Conservation (phyloP, 1,140 invertebrate genomes). For the Philotrypesis tridentata region DNA sequence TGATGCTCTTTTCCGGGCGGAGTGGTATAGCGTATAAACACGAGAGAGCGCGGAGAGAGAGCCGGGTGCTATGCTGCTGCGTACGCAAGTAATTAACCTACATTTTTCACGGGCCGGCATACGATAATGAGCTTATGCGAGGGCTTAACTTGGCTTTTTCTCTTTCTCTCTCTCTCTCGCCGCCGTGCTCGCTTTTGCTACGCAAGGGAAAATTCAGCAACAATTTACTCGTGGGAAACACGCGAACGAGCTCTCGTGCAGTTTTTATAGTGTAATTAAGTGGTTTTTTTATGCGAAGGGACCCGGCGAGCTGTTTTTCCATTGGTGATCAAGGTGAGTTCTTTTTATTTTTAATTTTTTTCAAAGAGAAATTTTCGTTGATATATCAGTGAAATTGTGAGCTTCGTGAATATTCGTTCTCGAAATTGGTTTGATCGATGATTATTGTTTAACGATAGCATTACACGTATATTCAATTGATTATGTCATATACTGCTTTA, state of each 20-base stretch:
- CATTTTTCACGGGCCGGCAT: not conserved
- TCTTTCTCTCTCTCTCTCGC: not conserved
- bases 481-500: too few species aligned
- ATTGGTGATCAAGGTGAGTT: not conserved
- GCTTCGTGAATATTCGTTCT: too few species aligned
- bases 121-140: slow-evolving; percentile 11
- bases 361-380: too few species aligned
- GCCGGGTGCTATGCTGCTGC: not conserved
- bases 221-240: not conserved
- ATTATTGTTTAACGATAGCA: too few species aligned
- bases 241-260: not conserved
- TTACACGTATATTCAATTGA: too few species aligned
- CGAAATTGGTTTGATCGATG: too few species aligned
- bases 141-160: not conserved
- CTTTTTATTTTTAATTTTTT: too few species aligned
- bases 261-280: not conserved
- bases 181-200: not conserved
- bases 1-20: not conserved
- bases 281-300: not conserved
- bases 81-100: slow-evolving; percentile 32
- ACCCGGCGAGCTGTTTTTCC: too few species aligned
- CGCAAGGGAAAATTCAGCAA: not conserved
- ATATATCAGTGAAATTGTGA: too few species aligned
- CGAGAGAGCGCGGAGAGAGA: not conserved
- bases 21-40: too few species aligned